phyloP scores from a whole-genome alignment of 2,888 invertebrate species.

The Andrena hattorfiana region DNA sequence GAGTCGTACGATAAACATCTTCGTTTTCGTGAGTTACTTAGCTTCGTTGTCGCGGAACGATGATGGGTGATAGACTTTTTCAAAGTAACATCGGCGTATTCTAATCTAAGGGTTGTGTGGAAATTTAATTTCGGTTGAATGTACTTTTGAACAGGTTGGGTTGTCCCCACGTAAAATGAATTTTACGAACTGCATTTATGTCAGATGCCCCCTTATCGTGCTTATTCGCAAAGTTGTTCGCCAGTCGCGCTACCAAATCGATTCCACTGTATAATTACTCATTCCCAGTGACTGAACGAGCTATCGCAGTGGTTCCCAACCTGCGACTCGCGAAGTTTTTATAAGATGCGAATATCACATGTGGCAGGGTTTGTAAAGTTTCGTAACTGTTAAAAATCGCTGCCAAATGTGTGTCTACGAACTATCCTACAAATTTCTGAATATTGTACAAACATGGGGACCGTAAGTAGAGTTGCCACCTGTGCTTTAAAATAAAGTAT shows the following conservation, averaged over 20 bases:
- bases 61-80: background rate
- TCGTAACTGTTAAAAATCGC: background rate
- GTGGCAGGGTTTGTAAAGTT: background rate
- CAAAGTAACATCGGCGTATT: background rate
- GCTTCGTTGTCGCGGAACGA: too few relatives aligned
- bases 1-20: background rate
- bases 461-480: too few relatives aligned
- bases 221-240: too few relatives aligned
- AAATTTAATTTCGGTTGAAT: too few relatives aligned
- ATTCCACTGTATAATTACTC: conserved; percentile 1
- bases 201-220: too few relatives aligned
- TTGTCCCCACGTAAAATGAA: too few relatives aligned
- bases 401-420: conserved; percentile 24
- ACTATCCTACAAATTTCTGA: background rate
- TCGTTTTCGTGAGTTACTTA: background rate
- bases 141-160: too few relatives aligned
- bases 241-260: background rate
- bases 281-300: background rate
- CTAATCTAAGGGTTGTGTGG: too few relatives aligned
- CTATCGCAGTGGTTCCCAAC: background rate
- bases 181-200: too few relatives aligned
- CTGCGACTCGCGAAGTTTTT: too few relatives aligned
- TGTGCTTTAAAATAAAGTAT: too few relatives aligned
- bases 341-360: background rate
- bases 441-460: background rate